Evolutionary conservation across 2,797 vertebrate species (phyloP).

Genomic region (Myotis findleyi): DNA sequence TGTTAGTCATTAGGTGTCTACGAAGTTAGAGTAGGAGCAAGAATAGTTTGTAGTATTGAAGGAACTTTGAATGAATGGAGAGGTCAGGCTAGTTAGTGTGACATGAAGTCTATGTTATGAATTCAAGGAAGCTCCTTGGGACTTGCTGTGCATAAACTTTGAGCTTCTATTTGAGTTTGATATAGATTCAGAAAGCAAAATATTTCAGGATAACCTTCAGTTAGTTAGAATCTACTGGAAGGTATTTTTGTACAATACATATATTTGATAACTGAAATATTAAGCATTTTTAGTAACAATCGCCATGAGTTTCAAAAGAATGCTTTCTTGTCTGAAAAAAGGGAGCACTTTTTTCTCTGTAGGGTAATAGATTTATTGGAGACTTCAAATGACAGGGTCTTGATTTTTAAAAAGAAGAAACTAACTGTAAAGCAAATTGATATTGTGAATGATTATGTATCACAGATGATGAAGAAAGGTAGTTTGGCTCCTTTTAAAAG

Average conservation of each 20-base stretch:
- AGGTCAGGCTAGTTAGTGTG: not conserved
- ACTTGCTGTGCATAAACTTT: not conserved
- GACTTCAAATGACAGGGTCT: not conserved
- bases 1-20: not conserved
- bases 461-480: not conserved
- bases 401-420: conserved; percentile 45
- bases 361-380: not conserved
- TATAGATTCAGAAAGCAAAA: conserved; percentile 27
- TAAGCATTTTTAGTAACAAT: conserved; percentile 14
- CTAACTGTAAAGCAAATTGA: not conserved
- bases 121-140: conserved; percentile 41
- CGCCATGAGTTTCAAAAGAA: conserved; percentile 27
- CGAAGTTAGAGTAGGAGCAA: conserved; percentile 52
- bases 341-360: not conserved
- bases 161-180: not conserved
- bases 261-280: conserved; percentile 48
- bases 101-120: not conserved
- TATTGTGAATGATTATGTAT: not conserved
- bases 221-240: conserved; percentile 32
- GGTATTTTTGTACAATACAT: not conserved
- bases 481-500: conserved; percentile 31
- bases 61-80: conserved; percentile 24
- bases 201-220: not conserved
- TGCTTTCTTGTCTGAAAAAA: conserved; percentile 42
- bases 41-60: not conserved